These are phyloP conservation scores for Lepus oiostolus DNA, from an alignment of 2,797 vertebrate species.

Conservation along the genomic window DNA sequence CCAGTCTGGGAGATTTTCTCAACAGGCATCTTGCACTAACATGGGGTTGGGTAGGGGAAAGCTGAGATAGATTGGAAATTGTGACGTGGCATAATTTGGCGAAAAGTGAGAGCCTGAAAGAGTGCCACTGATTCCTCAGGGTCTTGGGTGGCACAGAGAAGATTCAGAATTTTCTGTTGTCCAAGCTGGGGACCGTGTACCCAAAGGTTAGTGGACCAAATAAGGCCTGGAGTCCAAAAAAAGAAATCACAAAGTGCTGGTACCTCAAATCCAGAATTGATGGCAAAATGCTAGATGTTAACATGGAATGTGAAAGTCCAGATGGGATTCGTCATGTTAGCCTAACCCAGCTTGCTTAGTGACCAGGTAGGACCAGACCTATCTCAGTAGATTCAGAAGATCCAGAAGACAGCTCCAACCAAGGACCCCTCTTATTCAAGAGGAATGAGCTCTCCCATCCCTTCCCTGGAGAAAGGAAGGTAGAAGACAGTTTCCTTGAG, in stretches of 20 bases:
- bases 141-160: background rate
- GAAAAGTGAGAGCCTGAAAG: background rate
- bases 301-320: background rate
- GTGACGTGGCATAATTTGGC: background rate
- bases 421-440: background rate
- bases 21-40: background rate
- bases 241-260: background rate
- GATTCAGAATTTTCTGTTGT: constrained; percentile 10
- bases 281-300: background rate
- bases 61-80: background rate
- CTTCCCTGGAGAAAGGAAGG: background rate
- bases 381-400: background rate
- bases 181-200: background rate
- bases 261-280: constrained; percentile 24
- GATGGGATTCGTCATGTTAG: background rate
- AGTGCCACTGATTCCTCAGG: background rate
- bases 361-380: background rate
- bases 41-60: background rate
- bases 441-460: background rate
- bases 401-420: background rate
- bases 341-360: background rate
- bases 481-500: background rate
- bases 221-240: background rate
- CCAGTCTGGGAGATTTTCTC: background rate
- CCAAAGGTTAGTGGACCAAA: background rate